These are phyloP conservation scores for Nemoura dubitans DNA, from an alignment of 2,888 invertebrate genomes.

Conservation along the genomic window DNA sequence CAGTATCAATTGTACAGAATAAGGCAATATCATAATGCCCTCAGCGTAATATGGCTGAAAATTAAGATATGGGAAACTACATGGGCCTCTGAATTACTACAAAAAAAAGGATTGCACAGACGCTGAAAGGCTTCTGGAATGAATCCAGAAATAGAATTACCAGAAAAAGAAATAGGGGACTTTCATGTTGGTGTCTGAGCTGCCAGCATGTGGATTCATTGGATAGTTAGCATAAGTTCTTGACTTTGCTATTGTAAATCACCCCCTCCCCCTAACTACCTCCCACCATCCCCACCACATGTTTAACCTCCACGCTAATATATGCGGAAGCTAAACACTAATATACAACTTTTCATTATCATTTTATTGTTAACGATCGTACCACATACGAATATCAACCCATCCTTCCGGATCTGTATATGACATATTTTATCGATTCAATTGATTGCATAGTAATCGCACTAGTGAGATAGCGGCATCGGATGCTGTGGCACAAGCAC, in stretches of 20 bases:
- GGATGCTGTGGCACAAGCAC: neutral
- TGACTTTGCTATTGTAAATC: neutral
- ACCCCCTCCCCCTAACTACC: neutral
- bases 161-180: neutral
- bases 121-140: slow-evolving; percentile 7
- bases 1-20: neutral
- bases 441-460: neutral
- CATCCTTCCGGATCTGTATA: neutral
- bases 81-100: neutral
- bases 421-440: neutral
- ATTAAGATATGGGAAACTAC: neutral
- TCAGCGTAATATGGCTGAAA: neutral
- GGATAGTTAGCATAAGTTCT: neutral
- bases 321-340: neutral
- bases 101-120: neutral
- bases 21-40: neutral
- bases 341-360: neutral
- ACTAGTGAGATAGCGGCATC: neutral
- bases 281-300: neutral
- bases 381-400: neutral
- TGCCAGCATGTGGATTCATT: neutral
- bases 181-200: neutral
- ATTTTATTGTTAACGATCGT: neutral
- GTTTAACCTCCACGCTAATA: neutral
- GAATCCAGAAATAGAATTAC: slow-evolving; percentile 1